Conservation (phyloP, 1,140 invertebrate species). For the Himalopsyche phryganea region DNA sequence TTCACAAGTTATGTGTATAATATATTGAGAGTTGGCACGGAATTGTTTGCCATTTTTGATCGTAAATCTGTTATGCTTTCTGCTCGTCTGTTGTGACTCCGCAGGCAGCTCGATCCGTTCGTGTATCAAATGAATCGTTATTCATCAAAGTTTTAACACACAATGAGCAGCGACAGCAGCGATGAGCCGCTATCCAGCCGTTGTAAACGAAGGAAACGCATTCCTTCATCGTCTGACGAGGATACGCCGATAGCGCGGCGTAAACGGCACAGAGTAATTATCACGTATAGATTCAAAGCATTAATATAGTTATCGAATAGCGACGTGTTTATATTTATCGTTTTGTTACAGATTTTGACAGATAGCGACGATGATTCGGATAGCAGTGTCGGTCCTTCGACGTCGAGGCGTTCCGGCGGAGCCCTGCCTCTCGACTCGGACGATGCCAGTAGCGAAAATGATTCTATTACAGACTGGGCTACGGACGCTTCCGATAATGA, state of each 20-base stretch:
- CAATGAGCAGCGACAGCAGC: constrained; percentile 19
- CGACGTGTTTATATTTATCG: too few relatives aligned
- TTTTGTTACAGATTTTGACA: not conserved
- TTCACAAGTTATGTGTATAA: too few relatives aligned
- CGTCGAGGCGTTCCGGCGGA: not conserved
- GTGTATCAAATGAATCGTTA: too few relatives aligned
- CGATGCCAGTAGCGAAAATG: not conserved
- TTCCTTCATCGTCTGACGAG: constrained; percentile 17
- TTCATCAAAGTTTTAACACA: not conserved
- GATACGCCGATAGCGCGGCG: not conserved
- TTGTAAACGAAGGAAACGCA: constrained; percentile 8
- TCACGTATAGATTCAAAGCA: not conserved
- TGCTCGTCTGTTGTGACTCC: too few relatives aligned
- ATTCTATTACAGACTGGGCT: constrained; percentile 1
- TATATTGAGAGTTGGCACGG: too few relatives aligned
- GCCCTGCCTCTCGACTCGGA: not conserved
- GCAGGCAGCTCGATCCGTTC: too few relatives aligned
- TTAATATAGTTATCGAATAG: not conserved
- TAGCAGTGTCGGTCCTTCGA: not conserved
- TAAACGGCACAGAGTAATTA: constrained; percentile 2
- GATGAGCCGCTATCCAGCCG: constrained; percentile 8
- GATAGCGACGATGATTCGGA: not conserved
- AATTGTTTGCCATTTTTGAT: too few relatives aligned
- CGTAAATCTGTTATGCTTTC: too few relatives aligned
- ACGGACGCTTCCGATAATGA: constrained; percentile 6